Base-by-base conservation (phyloP, 2,888 invertebrate species). In the Caenorhabditis drosophilae region DNA sequence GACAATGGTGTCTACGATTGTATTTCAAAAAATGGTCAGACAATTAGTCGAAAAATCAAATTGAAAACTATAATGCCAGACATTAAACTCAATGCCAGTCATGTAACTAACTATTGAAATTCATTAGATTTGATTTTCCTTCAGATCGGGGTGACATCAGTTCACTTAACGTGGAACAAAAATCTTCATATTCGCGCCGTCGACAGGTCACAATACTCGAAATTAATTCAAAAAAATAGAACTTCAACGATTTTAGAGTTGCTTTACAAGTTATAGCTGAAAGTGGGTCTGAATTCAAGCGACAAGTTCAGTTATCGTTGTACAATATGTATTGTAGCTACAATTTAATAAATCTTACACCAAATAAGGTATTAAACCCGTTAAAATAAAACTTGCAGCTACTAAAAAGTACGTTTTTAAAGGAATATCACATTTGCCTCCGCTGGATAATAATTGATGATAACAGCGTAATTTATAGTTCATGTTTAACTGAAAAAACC, bases 321-420 rank as follows among this genome's bases (percentile, higher is more conserved):
- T 60, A 61, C 25, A 67, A 61, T 41, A 55, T 67, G 57, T 70
- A 58, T 46, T 50, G 66, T 18, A 70, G 67, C 51, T 70, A 70
- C 50, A 70, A 70, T 49, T 27, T 70, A 7, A 52, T 70, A 12
- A 70, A 67, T 55, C 44, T 70, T 15, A 26, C 48, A 12, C 55
- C 67, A 3, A 55, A 67, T 27, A 63, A 53, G 42, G 62, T 62
- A 23, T 23, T 31, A 31, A 31, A 9, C 31, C n/a, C n/a, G 4
- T 36, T 15, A 16, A 36, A 15, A 36, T 36, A n/a, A 42, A 16
- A 25, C 18, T 23, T 34, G 31, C 18, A 26, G 4, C 15, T 11
- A 23, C 12, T 42, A 31, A 31, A 31, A 31, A 31, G 6, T 18
- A 18, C 40, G 20, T 15, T 36, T 7, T 35, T 48, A 9, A 20